These are phyloP conservation scores for Haplochromis burtoni DNA, from an alignment of 2,113 vertebrate genomes.

Conservation along the genomic window DNA sequence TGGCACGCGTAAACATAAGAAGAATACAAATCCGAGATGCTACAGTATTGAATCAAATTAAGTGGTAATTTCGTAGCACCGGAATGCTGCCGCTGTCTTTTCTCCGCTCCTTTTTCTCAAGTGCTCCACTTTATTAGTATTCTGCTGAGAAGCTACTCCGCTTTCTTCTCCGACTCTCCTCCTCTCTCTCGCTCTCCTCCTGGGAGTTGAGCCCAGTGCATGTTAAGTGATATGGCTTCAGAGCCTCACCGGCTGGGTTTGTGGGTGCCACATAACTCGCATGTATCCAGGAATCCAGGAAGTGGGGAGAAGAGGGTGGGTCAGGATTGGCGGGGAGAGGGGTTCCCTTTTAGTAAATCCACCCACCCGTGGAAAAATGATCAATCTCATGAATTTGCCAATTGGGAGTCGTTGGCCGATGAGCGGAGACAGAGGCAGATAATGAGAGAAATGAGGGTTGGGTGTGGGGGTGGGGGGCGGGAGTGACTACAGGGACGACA, in stretches of 20 bases:
- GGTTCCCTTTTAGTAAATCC: conserved; percentile 30
- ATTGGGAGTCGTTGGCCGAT: conserved; percentile 49
- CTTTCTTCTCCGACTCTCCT: conserved; percentile 32
- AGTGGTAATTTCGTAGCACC: conserved; percentile 57
- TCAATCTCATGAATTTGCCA: conserved; percentile 61
- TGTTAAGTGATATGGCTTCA: conserved; percentile 60
- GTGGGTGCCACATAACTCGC: conserved; percentile 23
- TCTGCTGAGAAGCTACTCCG: conserved; percentile 33
- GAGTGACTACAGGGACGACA: not conserved
- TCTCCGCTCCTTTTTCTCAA: not conserved
- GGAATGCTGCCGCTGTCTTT: conserved; percentile 25
- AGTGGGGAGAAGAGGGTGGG: not conserved
- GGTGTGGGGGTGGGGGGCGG: not conserved
- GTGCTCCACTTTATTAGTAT: conserved; percentile 60
- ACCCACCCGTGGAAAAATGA: conserved; percentile 53
- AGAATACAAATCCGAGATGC: conserved; percentile 35
- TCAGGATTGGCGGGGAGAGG: not conserved
- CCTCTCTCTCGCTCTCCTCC: conserved; percentile 9
- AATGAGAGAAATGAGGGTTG: conserved; percentile 23
- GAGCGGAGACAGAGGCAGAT: conserved; percentile 35
- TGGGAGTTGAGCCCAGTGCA: conserved; percentile 58
- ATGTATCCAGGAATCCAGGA: not conserved
- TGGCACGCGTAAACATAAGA: not conserved
- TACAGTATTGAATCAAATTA: conserved; percentile 58
- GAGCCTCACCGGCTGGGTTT: conserved; percentile 28